Percentiles rank a stretch among this genome's conserved stretches.
Evolutionary conservation across 2,797 vertebrate species (phyloP).

Genomic region (Hemibagrus guttatus): DNA sequence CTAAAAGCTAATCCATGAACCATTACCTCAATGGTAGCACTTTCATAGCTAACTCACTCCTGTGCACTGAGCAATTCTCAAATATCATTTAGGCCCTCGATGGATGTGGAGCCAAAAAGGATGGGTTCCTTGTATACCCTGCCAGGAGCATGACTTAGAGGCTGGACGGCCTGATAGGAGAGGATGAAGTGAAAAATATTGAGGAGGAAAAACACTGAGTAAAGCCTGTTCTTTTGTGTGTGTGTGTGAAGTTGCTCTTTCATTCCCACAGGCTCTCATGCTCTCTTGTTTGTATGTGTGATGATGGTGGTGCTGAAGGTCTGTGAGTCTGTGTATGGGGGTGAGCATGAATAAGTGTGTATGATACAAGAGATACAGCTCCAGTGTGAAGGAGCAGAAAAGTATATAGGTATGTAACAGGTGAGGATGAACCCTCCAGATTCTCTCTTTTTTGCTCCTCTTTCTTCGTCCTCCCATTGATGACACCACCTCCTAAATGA

Average conservation of each 20-base stretch:
- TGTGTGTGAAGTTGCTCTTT: slow-evolving; percentile 3
- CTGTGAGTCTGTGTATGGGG: slow-evolving; percentile 5
- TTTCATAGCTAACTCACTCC: slow-evolving; percentile 63
- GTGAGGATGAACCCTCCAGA: background rate
- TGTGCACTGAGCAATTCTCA: slow-evolving; percentile 68
- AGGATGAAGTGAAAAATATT: slow-evolving; percentile 55
- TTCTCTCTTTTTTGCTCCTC: background rate
- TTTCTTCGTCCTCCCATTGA: background rate
- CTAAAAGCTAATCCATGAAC: slow-evolving; percentile 67
- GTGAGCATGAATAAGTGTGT: slow-evolving; percentile 34
- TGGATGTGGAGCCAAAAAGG: slow-evolving; percentile 66
- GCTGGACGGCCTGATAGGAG: slow-evolving; percentile 54
- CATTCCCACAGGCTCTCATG: slow-evolving; percentile 63
- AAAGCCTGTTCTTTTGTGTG: slow-evolving; percentile 37
- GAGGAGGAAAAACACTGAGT: slow-evolving; percentile 55
- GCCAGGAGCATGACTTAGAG: slow-evolving; percentile 74
- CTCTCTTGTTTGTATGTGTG: slow-evolving; percentile 55
- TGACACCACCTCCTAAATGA: background rate
- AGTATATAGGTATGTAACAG: background rate
- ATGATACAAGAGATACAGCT: slow-evolving; percentile 27
- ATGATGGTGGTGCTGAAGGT: slow-evolving; percentile 3
- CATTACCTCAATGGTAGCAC: slow-evolving; percentile 72
- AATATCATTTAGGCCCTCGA: slow-evolving; percentile 60
- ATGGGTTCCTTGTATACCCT: slow-evolving; percentile 59
- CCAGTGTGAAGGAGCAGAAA: background rate